These are phyloP conservation scores for Tryphoninae sp. DNA, from an alignment of 2,888 invertebrate genomes.

Conservation along the genomic window DNA sequence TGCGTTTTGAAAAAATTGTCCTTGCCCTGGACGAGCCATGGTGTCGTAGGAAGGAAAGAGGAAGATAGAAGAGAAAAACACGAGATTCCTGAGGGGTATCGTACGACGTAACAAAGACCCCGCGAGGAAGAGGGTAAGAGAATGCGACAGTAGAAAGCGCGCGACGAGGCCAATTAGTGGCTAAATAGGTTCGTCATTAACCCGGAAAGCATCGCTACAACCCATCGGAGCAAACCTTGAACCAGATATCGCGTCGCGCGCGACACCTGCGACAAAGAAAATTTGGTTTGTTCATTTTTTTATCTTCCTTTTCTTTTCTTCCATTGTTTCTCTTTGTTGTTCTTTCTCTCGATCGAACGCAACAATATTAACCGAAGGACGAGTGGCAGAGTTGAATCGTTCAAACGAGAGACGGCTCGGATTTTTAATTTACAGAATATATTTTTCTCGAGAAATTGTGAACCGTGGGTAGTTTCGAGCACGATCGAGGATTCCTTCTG, in stretches of 20 bases:
- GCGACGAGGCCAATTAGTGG: conserved; percentile 41
- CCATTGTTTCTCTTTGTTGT: too few relatives aligned
- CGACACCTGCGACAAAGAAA: not conserved
- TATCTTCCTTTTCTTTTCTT: too few relatives aligned
- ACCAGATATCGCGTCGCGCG: conserved; percentile 19
- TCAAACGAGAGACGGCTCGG: too few relatives aligned
- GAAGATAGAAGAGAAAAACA: not conserved
- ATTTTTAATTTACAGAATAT: too few relatives aligned
- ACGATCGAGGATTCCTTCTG: too few relatives aligned
- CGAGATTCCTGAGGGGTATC: conserved; percentile 1
- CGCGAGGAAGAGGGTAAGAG: conserved; percentile 8
- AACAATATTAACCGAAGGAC: conserved; percentile 7
- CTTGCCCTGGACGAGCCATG: too few relatives aligned
- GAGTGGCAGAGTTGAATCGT: too few relatives aligned
- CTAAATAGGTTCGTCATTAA: conserved; percentile 39
- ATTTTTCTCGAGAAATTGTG: too few relatives aligned
- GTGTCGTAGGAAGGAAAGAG: not conserved
- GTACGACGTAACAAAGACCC: conserved; percentile 34
- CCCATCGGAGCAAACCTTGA: conserved; percentile 30
- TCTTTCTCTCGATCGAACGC: not conserved
- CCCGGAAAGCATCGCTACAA: conserved; percentile 8
- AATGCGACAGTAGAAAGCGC: conserved; percentile 14
- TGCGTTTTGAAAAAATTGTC: too few relatives aligned
- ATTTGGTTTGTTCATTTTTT: too few relatives aligned
- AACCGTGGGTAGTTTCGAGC: too few relatives aligned